phyloP scores from a whole-genome alignment of 2,888 invertebrate genomes.

The Pristionchus fissidentatus region DNA sequence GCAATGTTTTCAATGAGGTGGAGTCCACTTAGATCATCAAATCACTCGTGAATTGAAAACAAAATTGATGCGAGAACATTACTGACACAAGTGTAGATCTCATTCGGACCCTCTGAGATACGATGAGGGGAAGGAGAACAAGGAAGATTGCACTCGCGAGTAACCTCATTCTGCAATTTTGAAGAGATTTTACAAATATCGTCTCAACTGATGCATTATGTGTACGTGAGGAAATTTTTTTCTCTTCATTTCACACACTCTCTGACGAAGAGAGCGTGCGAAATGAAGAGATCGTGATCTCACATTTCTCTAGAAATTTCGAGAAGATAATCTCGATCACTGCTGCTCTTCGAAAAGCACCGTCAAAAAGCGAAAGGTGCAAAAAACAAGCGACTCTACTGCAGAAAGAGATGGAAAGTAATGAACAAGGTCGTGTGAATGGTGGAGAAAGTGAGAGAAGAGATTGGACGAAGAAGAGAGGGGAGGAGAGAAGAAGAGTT shows the following conservation, averaged over 20 bases:
- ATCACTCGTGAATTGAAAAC: too few relatives aligned
- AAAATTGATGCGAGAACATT: too few relatives aligned
- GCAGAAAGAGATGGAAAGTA: slow-evolving; percentile 43
- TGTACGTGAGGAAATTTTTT: too few relatives aligned
- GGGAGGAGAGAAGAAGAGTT: background rate
- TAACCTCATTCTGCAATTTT: slow-evolving; percentile 12
- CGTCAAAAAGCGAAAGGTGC: background rate
- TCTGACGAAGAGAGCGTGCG: background rate
- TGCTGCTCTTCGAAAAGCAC: background rate
- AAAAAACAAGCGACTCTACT: too few relatives aligned
- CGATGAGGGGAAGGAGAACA: background rate
- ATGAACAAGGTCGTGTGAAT: slow-evolving; percentile 25
- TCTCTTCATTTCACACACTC: background rate
- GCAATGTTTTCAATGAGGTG: too few relatives aligned
- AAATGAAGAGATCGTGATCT: too few relatives aligned
- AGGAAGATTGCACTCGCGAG: background rate
- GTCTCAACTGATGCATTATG: background rate
- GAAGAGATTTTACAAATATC: background rate
- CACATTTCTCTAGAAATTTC: too few relatives aligned
- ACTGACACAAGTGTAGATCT: slow-evolving; percentile 43
- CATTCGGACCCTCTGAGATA: background rate
- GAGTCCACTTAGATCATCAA: too few relatives aligned
- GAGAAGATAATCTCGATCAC: background rate
- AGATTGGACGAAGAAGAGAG: background rate
- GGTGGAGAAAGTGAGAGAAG: slow-evolving; percentile 23